These are phyloP conservation scores for Semnornis frantzii DNA, from an alignment of 2,113 vertebrate genomes.

Conservation along the genomic window DNA sequence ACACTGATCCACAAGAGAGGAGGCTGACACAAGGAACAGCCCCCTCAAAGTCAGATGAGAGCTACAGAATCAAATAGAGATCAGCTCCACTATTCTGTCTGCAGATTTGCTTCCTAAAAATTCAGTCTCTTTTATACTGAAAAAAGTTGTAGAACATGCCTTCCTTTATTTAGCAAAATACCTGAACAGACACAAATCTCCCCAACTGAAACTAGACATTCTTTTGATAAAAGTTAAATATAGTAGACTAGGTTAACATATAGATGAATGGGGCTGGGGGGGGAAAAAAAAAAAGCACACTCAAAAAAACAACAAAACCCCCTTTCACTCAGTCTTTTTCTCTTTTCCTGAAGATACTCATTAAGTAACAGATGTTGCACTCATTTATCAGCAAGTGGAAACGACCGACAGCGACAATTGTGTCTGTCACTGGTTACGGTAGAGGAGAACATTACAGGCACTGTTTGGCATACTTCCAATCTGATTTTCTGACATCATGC, in stretches of 20 bases:
- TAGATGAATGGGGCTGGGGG: not conserved
- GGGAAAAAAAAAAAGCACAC: not conserved
- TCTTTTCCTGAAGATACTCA: not conserved
- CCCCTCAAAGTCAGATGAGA: not conserved
- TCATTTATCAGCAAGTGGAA: constrained; percentile 38
- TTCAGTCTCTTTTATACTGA: not conserved
- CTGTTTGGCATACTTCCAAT: constrained; percentile 35
- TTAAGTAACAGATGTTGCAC: constrained; percentile 31
- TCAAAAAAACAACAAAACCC: not conserved
- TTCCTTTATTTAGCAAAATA: not conserved
- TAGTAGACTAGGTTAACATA: not conserved
- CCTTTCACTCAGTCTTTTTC: not conserved
- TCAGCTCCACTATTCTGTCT: not conserved
- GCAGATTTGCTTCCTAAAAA: not conserved
- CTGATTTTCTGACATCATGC: constrained; percentile 43
- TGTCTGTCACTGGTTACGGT: not conserved
- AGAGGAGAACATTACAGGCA: not conserved
- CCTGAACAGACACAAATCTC: not conserved
- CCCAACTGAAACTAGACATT: not conserved
- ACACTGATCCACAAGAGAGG: rapidly evolving
- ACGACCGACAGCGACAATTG: not conserved
- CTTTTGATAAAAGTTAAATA: not conserved
- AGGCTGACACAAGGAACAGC: not conserved
- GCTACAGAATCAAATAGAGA: not conserved
- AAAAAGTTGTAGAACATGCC: not conserved